Conservation (phyloP, 2,113 vertebrate species). For the Macaca nemestrina region DNA sequence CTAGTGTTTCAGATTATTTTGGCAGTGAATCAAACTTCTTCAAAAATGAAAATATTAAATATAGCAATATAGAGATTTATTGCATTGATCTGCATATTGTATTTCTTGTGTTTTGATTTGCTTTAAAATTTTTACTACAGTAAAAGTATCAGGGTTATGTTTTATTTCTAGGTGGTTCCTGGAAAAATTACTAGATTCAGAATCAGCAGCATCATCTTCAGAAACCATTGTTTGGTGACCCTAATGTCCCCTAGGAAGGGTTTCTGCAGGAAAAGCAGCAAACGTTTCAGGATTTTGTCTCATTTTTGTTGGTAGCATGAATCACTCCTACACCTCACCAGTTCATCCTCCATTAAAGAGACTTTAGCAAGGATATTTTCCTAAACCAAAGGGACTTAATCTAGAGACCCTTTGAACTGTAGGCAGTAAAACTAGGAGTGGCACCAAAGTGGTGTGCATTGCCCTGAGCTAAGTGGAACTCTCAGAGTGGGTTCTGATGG, state of each 20-base stretch:
- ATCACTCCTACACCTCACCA: background rate
- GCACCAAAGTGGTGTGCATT: background rate
- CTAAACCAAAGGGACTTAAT: background rate
- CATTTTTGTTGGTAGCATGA: background rate
- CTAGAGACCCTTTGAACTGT: background rate
- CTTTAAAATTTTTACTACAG: background rate
- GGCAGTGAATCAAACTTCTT: background rate
- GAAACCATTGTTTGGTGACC: background rate
- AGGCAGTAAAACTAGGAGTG: background rate
- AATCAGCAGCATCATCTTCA: background rate
- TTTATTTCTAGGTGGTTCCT: background rate
- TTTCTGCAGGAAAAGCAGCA: background rate
- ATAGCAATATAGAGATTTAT: background rate
- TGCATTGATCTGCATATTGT: background rate
- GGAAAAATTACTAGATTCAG: background rate
- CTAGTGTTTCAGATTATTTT: slow-evolving; percentile 41
- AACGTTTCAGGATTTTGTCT: background rate
- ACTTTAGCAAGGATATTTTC: background rate
- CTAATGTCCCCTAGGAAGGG: background rate
- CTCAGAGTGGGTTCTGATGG: background rate
- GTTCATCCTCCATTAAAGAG: background rate
- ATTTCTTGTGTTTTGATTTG: background rate
- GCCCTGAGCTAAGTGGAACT: background rate
- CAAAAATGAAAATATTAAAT: slow-evolving; percentile 48
- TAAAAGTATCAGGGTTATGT: background rate